Evolutionary conservation across 2,888 invertebrate species (phyloP), one percentile per base, ranked within the genome.

Genomic region (Drosophila mettleri): DNA sequence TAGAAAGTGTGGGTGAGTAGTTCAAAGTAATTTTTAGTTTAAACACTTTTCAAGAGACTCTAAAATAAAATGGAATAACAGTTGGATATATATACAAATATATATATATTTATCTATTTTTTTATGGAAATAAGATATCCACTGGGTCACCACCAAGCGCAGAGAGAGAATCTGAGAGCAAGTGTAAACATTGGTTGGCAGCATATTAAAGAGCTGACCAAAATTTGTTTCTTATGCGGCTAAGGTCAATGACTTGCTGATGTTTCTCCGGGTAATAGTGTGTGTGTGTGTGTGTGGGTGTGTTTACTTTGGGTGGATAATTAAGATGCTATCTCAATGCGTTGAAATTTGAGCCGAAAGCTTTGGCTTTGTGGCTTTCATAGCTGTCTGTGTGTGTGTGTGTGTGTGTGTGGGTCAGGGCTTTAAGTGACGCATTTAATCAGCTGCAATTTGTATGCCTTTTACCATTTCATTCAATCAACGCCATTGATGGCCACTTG

Each of bases 381-480:
- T 43, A 51, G 27, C 27, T 45, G n/a, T 6, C 8, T 18, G 9
- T n/a, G n/a, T n/a, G n/a, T n/a, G n/a, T n/a, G n/a, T n/a, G n/a
- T n/a, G n/a, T 7, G 4, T 29, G 5, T 1, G 2, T 49, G 43
- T 49, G 49, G 39, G 33, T 38, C 34, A 49, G 24, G 27, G 49
- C 75, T 73, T 73, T 39, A 75, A 80, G 60, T 20, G 43, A 12
- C 45, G 27, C 45, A 60, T 63, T 67, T 51, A 66, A 52, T 67
- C 36, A 48, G 33, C 39, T 45, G 48, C 48, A 61, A 33, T 55
- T 54, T 38, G 9, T 12, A 38, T 73, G 57, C 49, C 38, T 52
- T n/a, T 53, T 54, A 49, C 62, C 63, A 69, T 81, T 83, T 74
- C 68, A 72, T 83, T 86, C 83, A 84, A 84, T 84, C 81, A 84